Evolutionary conservation across 2,113 vertebrate species (phyloP), one percentile per base, ranked within the genome.

Genomic region (Scophthalmus maximus): DNA sequence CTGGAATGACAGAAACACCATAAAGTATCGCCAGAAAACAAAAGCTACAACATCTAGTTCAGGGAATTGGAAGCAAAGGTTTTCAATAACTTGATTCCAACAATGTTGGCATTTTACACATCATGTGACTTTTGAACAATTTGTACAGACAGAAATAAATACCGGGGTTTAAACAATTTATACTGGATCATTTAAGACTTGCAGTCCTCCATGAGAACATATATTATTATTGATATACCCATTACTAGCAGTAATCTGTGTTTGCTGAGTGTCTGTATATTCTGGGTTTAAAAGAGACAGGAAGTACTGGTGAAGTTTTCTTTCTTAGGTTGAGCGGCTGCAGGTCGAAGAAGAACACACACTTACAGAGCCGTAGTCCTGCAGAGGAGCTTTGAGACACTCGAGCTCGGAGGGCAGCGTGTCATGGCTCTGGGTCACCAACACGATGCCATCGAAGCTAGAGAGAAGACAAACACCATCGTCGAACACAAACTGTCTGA

Each of bases 371-470:
- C 89, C 88, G 81, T 94, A 94, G 82, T 93, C 91, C 71, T 88
- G 86, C 38, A 95, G 88, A 0, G 91, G 90, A 4, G 68, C 84
- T 70, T 91, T 92, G 71, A 95, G 84, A 50, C 55, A 68, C 53
- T 91, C 81, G 1, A 95, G 90, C 47, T 92, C 75, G 4, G 55
- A 1, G 3, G 92, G 87, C 58, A 95, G 83, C 0, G 87, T 63
- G 1, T 93, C 90, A 72, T 86, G 58, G 67, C 74, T 83, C 60
- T 91, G 86, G 10, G 92, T 80, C 70, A 95, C 90, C 72, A 95
- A 57, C 40, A 95, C 71, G 8, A 95, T 62, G n/a, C 94, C 94
- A 82, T 95, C 94, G 49, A 88, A 95, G 63, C 92, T 93, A 47
- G 23, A 76, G 40, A 60, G 26, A 76, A 44, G 11, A 61, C 23